Evolutionary conservation across 2,888 invertebrate genomes (phyloP), one percentile per base, ranked within the genome.

Genomic region (Electrophaes corylata): DNA sequence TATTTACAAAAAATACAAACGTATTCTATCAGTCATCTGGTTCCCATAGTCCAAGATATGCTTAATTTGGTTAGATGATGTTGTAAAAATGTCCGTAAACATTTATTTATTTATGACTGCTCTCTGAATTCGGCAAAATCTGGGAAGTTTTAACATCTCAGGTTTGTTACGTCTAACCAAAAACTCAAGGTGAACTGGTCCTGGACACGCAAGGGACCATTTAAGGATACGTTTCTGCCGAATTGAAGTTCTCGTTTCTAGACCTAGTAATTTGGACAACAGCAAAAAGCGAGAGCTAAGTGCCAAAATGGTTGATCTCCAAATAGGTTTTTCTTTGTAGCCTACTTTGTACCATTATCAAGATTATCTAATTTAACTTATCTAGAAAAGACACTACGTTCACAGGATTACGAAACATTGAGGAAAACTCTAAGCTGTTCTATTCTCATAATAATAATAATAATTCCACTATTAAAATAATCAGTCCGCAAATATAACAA

Each of bases 401-500:
- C n/a, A n/a, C n/a, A n/a, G n/a, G n/a, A n/a, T n/a, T n/a, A n/a
- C n/a, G n/a, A n/a, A n/a, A n/a, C n/a, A n/a, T n/a, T n/a, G n/a
- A n/a, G 20, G 20, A 20, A 20, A 20, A 20, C 20, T 20, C 1
- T 4, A 5, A 20, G 20, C 5, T 20, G 5, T 20, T 20, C 20
- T 5, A 20, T 20, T 20, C 20, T 20, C 20, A 20, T 20, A n/a
- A n/a, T n/a, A n/a, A 16, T 3, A 16, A 16, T n/a, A 19, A n/a
- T 4, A 0, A 44, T 47, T 26, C 16, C 26, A 16, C 16, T 16
- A 37, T 39, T n/a, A 12, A 39, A 33, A 18, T 26, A 37, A 45
- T 31, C 31, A 33, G 31, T 11, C 11, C 5, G 40, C 18, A 26
- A 43, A 48, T 18, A 41, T 20, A 47, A 39, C 37, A 39, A n/a